Evolutionary conservation across 2,113 vertebrate species (phyloP).

Genomic region (Aegotheles bennettii): DNA sequence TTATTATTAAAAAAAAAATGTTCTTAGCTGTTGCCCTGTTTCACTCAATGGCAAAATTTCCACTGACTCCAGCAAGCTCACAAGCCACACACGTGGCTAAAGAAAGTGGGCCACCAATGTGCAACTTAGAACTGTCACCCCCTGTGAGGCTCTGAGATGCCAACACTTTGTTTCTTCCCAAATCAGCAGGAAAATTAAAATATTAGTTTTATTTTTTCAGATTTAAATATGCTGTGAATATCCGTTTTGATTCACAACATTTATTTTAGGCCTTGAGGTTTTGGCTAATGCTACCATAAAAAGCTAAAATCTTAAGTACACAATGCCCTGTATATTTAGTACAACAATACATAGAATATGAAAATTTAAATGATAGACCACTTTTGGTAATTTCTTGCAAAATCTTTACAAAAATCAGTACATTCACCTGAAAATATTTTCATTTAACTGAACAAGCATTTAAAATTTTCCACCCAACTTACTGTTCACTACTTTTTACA

Average conservation of each 20-base stretch:
- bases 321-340: not conserved
- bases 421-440: not conserved
- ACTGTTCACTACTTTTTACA: not conserved
- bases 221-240: not conserved
- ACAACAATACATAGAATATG: not conserved
- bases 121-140: not conserved
- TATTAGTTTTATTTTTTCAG: not conserved
- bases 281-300: not conserved
- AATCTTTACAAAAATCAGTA: not conserved
- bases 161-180: not conserved
- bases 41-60: not conserved
- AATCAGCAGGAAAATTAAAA: not conserved
- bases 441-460: not conserved
- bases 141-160: not conserved
- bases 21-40: not conserved
- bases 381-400: not conserved
- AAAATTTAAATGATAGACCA: not conserved
- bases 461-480: not conserved
- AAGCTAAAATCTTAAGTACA: not conserved
- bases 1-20: not conserved
- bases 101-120: rapidly evolving
- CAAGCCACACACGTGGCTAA: rapidly evolving
- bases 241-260: not conserved
- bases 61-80: not conserved
- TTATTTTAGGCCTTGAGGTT: not conserved